Evolutionary conservation across 53 echinoderm and acorn worm species (phyloP).

Genomic region (Pentamera pediparva): DNA sequence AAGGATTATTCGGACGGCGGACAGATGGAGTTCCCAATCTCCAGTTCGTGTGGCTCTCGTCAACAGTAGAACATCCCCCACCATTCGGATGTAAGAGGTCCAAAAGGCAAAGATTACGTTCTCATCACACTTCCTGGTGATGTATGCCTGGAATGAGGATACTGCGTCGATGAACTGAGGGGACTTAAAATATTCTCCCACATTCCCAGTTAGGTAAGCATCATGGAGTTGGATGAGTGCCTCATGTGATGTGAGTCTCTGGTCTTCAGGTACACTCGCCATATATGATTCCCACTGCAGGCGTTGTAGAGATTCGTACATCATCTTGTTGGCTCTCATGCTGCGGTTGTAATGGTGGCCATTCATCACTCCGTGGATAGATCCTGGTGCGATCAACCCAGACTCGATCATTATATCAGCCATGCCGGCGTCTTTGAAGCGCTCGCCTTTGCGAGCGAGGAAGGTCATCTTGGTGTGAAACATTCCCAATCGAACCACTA

Average conservation of each 20-base stretch:
- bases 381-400: slow-evolving; percentile 38
- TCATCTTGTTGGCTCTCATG: no score
- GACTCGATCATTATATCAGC: slow-evolving; percentile 45
- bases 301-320: slow-evolving; percentile 16
- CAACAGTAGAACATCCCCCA: not conserved
- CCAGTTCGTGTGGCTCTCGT: slow-evolving; percentile 27
- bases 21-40: slow-evolving; percentile 50
- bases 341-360: slow-evolving; percentile 7
- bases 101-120: slow-evolving; percentile 31
- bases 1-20: slow-evolving; percentile 23
- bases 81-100: slow-evolving; percentile 33
- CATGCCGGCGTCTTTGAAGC: slow-evolving; percentile 42
- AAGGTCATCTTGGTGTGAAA: slow-evolving; percentile 38
- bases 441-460: slow-evolving; percentile 38
- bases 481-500: slow-evolving; percentile 38
- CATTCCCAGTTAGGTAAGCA: not conserved
- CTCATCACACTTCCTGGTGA: not conserved
- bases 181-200: not conserved
- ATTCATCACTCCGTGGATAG: slow-evolving; percentile 42
- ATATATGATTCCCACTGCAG: slow-evolving; percentile 30
- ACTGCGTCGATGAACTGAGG: not conserved
- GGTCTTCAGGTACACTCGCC: no score
- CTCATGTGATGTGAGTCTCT: no score
- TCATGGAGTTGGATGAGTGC: not conserved
- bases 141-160: not conserved